Percentiles rank a stretch among this genome's conserved stretches.
phyloP scores from a whole-genome alignment of 2,888 invertebrate species.

The Lamproptera curius region DNA sequence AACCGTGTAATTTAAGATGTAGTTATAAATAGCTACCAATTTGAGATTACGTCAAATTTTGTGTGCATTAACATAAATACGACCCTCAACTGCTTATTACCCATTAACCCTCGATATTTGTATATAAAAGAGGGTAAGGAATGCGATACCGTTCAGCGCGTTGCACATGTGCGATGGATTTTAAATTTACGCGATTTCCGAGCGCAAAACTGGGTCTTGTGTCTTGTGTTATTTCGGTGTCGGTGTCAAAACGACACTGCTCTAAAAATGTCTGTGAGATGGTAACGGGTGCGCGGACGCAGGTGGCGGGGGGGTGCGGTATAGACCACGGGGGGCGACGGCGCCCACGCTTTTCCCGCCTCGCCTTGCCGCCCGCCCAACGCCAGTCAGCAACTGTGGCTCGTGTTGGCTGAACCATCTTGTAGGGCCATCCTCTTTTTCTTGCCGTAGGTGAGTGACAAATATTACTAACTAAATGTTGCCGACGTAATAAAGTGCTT shows the following conservation, averaged over 20 bases:
- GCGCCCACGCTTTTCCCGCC: conserved; percentile 68
- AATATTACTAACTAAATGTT: conserved; percentile 37
- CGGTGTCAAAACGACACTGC: conserved; percentile 75
- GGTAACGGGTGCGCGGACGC: conserved; percentile 30
- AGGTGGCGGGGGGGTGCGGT: conserved; percentile 27
- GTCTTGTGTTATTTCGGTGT: conserved; percentile 72
- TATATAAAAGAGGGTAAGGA: neutral
- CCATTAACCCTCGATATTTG: no score
- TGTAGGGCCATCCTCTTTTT: conserved; percentile 74
- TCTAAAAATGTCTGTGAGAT: conserved; percentile 68
- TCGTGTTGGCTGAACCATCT: conserved; percentile 82
- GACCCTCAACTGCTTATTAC: no score
- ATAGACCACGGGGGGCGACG: conserved; percentile 36
- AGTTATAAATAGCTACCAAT: neutral
- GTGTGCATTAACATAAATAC: no score
- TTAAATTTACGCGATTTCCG: conserved; percentile 49
- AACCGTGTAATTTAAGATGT: neutral
- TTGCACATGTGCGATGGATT: conserved; percentile 17
- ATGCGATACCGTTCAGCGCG: conserved; percentile 1
- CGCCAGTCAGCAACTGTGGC: conserved; percentile 75
- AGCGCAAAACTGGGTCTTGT: conserved; percentile 55
- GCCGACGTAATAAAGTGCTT: conserved; percentile 40
- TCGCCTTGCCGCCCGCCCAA: conserved; percentile 72
- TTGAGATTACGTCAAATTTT: neutral
- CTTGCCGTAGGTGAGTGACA: conserved; percentile 70